Percentiles rank a stretch among this genome's conserved stretches.
phyloP scores from a whole-genome alignment of 2,797 vertebrate genomes.

The Fringilla coelebs region DNA sequence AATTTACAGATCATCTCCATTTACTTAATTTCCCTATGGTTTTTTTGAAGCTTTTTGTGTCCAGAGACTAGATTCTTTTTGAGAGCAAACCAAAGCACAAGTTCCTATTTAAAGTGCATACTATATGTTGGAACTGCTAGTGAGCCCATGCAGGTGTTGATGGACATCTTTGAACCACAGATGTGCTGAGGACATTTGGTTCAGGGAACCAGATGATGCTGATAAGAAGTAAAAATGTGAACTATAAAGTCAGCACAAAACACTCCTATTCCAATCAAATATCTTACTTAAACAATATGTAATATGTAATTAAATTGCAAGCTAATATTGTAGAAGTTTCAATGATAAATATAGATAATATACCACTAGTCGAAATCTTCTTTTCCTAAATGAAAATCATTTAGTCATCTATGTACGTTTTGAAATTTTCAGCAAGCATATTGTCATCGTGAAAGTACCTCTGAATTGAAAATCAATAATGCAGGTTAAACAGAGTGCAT shows the following conservation, averaged over 20 bases:
- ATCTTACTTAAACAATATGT: background rate
- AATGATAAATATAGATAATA: background rate
- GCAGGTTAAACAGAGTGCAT: background rate
- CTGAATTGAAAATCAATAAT: background rate
- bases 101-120: background rate
- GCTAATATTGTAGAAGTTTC: background rate
- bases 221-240: background rate
- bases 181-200: background rate
- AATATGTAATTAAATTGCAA: background rate
- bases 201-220: background rate
- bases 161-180: background rate
- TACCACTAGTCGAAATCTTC: background rate
- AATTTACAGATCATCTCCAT: background rate
- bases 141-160: background rate
- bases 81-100: background rate
- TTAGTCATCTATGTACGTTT: background rate
- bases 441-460: background rate
- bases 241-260: background rate
- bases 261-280: background rate
- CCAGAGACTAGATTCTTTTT: background rate
- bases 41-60: background rate
- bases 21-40: background rate
- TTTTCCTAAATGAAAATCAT: background rate
- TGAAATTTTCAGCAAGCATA: background rate
- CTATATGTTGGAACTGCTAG: background rate